These are phyloP conservation scores for Strigamia crassipes DNA, from an alignment of 2,888 invertebrate species.

Conservation along the genomic window DNA sequence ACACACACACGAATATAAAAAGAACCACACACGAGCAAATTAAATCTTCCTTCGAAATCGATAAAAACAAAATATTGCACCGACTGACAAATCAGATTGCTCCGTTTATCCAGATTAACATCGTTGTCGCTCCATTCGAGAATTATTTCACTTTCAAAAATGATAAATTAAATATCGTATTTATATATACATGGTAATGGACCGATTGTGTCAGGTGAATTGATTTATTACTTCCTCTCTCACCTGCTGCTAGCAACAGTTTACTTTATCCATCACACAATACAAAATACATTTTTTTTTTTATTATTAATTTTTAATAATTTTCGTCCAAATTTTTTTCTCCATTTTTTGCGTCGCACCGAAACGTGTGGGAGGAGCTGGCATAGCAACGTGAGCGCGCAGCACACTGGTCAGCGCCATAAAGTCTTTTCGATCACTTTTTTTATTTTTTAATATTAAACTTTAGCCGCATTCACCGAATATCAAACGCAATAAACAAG, in stretches of 20 bases:
- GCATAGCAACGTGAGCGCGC: neutral
- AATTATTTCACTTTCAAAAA: neutral
- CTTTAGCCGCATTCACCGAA: neutral
- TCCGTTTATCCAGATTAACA: neutral
- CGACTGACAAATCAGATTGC: constrained; percentile 16
- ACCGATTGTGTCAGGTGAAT: constrained; percentile 35
- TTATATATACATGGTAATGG: neutral
- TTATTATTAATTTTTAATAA: too few relatives aligned
- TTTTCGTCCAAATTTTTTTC: too few relatives aligned
- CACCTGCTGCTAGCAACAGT: constrained; percentile 40
- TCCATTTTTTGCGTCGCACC: neutral
- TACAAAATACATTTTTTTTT: too few relatives aligned
- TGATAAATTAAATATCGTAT: neutral
- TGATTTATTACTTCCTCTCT: constrained; percentile 40
- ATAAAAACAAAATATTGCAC: neutral
- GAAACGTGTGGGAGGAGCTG: neutral
- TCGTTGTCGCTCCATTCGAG: neutral
- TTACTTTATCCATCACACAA: neutral
- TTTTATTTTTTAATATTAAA: constrained; percentile 3
- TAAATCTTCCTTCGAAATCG: neutral
- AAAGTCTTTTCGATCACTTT: neutral
- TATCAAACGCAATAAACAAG: neutral
- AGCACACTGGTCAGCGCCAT: neutral
- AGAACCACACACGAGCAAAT: constrained; percentile 19
- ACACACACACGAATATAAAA: neutral